Evolutionary conservation across 2,888 invertebrate genomes (phyloP), one percentile per base, ranked within the genome.

Genomic region (Petrolisthes manimaculis): DNA sequence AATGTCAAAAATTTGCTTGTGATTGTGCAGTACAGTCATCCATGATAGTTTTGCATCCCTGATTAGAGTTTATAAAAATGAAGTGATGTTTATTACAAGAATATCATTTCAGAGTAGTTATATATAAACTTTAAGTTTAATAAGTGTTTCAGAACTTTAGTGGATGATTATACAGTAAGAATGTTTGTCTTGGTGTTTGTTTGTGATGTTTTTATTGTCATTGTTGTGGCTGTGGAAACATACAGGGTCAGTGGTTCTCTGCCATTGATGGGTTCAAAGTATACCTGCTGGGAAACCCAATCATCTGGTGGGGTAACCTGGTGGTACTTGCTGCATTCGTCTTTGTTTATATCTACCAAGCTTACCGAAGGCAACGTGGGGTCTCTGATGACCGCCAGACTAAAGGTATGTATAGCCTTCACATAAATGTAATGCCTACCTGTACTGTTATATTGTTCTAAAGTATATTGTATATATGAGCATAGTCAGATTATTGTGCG

Each of bases 281-380:
- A 24, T 93, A 93, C 91, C 91, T 94, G 85, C 92, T 94, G 77
- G 94, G 94, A 12, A 94, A 94, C 91, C 94, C 94, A 12, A 92
- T 94, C 24, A 93, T 94, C 86, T 94, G 93, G 93, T 94, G 93
- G 93, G 92, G 91, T 1, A 92, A 93, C 90, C 91, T 93, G 51
- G 91, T 91, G 14, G 80, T 93, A 21, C 91, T 93, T 90, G 91
- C 89, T 2, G 53, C 93, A 21, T 93, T 93, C 91, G 83, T 92
- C 3, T 4, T 93, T 5, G 84, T 93, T 12, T 92, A 92, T 89
- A 82, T 92, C 51, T 86, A 92, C 67, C 92, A 93, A 88, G 89
- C 85, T 56, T 88, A 86, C 56, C 74, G 79, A 37, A 77, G 56
- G 9, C 88, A 91, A 79, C 69, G 91, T 14, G 91, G 91, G n/a